A percentile compares a stretch with the other conserved stretches of the same genome.
Conservation (phyloP, 2,797 vertebrate genomes). For the Zalophus californianus region DNA sequence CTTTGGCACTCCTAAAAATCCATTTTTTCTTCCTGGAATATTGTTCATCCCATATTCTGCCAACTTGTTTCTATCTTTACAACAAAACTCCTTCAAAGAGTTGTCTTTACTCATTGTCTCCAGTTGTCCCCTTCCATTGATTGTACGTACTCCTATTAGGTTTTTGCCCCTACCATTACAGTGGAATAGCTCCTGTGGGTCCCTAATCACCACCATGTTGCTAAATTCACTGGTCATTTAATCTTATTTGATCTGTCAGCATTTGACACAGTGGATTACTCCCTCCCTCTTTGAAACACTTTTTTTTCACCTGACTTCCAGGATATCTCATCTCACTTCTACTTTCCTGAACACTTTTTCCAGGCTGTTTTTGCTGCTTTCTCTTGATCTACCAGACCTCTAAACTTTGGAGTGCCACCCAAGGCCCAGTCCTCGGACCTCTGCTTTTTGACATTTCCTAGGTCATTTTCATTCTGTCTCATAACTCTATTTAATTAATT, state of each 20-base stretch:
- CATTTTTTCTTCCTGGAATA: neutral
- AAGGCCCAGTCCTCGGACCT: neutral
- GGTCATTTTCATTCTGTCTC: neutral
- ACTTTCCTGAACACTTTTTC: neutral
- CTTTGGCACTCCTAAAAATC: neutral
- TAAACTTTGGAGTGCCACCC: neutral
- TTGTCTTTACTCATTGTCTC: neutral
- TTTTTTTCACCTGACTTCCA: conserved; percentile 1
- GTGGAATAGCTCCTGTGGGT: neutral
- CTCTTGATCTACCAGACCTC: neutral
- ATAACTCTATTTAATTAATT: neutral
- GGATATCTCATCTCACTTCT: neutral
- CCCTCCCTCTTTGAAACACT: neutral
- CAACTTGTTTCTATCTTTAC: neutral
- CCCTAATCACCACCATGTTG: neutral
- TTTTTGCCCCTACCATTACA: neutral
- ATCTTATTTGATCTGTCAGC: neutral
- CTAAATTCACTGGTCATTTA: neutral
- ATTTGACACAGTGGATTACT: neutral
- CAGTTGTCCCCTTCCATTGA: neutral
- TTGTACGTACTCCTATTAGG: neutral
- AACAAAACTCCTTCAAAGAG: neutral
- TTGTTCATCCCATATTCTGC: neutral
- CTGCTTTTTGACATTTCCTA: conserved; percentile 21
- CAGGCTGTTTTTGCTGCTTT: neutral